Percentiles rank a stretch among this genome's conserved stretches.
phyloP scores from a whole-genome alignment of 2,888 invertebrate genomes.

The Tiliacea citrago region DNA sequence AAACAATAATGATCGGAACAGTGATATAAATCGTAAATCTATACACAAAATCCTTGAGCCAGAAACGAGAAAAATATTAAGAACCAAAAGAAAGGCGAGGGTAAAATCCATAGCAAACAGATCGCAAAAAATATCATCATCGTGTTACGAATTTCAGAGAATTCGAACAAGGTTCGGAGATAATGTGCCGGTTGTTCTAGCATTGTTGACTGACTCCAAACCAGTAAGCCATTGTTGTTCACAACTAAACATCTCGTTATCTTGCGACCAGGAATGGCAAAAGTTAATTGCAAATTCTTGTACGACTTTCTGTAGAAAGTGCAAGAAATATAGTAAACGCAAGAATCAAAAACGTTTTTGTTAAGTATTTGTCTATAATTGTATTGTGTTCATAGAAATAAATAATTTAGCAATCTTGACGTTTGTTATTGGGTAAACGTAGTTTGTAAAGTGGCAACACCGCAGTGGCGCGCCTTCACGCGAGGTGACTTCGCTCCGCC shows the following conservation, averaged over 20 bases:
- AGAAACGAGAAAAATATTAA: constrained; percentile 47
- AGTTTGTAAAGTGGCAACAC: constrained; percentile 77
- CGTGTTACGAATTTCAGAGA: constrained; percentile 56
- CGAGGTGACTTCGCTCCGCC: constrained; percentile 75
- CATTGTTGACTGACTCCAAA: constrained; percentile 63
- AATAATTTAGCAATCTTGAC: constrained; percentile 50
- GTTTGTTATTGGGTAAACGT: constrained; percentile 65
- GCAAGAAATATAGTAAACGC: constrained; percentile 53
- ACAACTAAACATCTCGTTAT: constrained; percentile 45
- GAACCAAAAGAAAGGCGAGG: constrained; percentile 44
- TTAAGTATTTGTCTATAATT: constrained; percentile 23
- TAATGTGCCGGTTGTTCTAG: constrained; percentile 66
- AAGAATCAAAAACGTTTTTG: constrained; percentile 18
- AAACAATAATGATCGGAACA: constrained; percentile 12
- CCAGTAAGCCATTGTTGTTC: constrained; percentile 59
- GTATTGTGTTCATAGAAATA: constrained; percentile 47
- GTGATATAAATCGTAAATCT: constrained; percentile 10
- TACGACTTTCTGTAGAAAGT: constrained; percentile 70
- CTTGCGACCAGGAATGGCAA: constrained; percentile 59
- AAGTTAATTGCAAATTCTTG: constrained; percentile 69
- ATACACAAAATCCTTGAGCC: constrained; percentile 36
- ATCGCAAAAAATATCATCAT: constrained; percentile 17
- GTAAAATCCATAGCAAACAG: constrained; percentile 29
- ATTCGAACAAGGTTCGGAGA: constrained; percentile 58
- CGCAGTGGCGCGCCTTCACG: constrained; percentile 82